phyloP scores from a whole-genome alignment of 2,888 invertebrate species.

The Corythucha ciliata region DNA sequence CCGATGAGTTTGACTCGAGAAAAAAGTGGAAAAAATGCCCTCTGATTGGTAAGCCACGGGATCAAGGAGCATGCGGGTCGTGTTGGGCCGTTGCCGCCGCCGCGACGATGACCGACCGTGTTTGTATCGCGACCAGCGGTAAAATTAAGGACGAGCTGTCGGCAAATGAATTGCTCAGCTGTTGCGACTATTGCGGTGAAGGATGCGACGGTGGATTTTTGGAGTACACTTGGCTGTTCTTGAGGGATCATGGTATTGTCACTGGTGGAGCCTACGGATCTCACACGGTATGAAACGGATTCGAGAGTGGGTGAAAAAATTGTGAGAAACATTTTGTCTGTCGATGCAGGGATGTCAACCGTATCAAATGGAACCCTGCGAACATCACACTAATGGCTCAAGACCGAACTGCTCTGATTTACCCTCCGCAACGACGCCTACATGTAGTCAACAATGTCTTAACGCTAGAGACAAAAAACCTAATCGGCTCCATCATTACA shows the following conservation, averaged over 20 bases:
- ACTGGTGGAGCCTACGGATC: slow-evolving; percentile 23
- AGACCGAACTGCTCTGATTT: slow-evolving; percentile 23
- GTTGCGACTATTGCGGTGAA: slow-evolving; percentile 15
- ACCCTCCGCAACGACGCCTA: slow-evolving; percentile 21
- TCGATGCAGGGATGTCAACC: slow-evolving; percentile 24
- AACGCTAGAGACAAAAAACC: slow-evolving; percentile 15
- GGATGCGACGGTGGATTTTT: slow-evolving; percentile 19
- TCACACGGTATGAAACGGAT: slow-evolving; percentile 8
- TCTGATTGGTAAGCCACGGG: slow-evolving; percentile 67
- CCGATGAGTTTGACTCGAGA: slow-evolving; percentile 70
- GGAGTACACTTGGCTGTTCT: slow-evolving; percentile 15
- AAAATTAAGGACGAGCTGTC: slow-evolving; percentile 18
- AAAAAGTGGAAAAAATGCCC: slow-evolving; percentile 74
- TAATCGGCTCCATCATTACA: slow-evolving; percentile 20
- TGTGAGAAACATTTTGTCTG: neutral
- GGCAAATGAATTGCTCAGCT: slow-evolving; percentile 19
- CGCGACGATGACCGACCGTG: slow-evolving; percentile 15
- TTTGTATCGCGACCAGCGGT: slow-evolving; percentile 21
- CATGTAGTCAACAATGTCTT: slow-evolving; percentile 18
- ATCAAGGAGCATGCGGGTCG: slow-evolving; percentile 82
- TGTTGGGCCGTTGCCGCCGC: slow-evolving; percentile 48
- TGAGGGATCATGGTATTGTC: slow-evolving; percentile 13
- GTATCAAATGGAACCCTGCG: slow-evolving; percentile 19
- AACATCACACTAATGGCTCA: slow-evolving; percentile 21
- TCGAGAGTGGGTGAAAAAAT: neutral